Evolutionary conservation across 2,113 vertebrate species (phyloP).

Genomic region (Burhinus oedicnemus): DNA sequence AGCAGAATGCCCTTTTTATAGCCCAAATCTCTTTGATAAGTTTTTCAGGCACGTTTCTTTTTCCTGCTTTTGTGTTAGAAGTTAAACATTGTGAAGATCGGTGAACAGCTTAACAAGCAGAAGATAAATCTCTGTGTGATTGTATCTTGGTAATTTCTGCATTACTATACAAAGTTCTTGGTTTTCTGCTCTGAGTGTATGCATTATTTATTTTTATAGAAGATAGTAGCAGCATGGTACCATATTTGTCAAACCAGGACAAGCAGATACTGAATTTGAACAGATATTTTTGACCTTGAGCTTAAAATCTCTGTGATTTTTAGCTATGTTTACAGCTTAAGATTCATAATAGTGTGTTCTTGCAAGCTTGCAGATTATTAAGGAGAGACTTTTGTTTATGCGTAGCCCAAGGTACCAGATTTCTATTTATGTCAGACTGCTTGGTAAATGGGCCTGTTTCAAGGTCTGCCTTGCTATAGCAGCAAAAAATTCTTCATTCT

Average conservation of each 20-base stretch:
- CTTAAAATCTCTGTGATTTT: not conserved
- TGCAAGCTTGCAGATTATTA: not conserved
- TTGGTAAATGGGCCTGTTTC: not conserved
- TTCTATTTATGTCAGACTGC: not conserved
- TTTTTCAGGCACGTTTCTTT: conserved; percentile 32
- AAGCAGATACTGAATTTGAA: not conserved
- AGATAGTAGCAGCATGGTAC: not conserved
- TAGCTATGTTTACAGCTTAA: not conserved
- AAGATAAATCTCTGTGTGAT: not conserved
- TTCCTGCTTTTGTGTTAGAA: conserved; percentile 48
- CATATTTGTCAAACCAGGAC: no score
- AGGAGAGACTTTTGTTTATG: not conserved
- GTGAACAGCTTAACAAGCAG: not conserved
- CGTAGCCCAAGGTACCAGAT: not conserved
- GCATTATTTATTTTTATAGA: not conserved
- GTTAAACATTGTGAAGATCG: not conserved
- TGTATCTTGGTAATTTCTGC: not conserved
- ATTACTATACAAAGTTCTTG: not conserved
- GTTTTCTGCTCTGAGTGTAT: not conserved
- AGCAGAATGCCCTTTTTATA: conserved; percentile 6
- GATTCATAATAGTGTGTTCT: not conserved
- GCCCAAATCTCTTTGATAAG: not conserved
- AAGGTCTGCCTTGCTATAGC: not conserved
- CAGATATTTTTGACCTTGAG: not conserved
- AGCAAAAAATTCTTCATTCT: not conserved